Base-by-base conservation (phyloP, 2,888 invertebrate genomes). In the Nomada hirtipes region DNA sequence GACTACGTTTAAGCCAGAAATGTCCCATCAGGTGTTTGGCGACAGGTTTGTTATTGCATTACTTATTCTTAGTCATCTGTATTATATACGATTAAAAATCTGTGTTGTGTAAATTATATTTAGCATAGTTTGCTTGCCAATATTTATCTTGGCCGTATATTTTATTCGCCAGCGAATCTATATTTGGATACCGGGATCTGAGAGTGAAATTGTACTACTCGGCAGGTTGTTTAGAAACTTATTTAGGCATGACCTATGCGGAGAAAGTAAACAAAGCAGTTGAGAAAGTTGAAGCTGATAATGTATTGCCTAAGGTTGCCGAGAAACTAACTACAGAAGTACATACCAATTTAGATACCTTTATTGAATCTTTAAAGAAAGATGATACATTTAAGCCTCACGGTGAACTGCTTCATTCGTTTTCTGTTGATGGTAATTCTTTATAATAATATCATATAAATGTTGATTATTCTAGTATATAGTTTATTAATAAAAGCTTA, bases 1-100 rank as follows among this genome's bases (percentile, higher is more conserved):
- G 1, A 93, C 94, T 11, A 94, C 94, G 52, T 98, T 98, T 91
- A 95, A 95, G 53, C 98, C 98, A 0, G 96, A 96, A 75, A 98
- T 98, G 97, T 97, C 98, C 70, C 98, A 99, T 95, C 98, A 99
- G 94, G 96, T 98, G 76, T 98, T 98, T 94, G 98, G 98, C 7
- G 97, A 98, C 87, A 96, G 96, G 95, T 95, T 91, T 88, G 92
- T 72, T 44, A 18, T 53, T 69, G 0, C n/a, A 63, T 52, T 20
- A 60, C 57, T 36, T 67, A 29, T 69, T 71, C 10, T 18, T 69
- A 65, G n/a, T 18, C 18, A 20, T 69, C 18, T 47, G 0, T 44
- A 13, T 15, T 47, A 44, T 55, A 60, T 11, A 18, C 47, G 55
- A 13, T 29, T 20, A 47, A 47, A 59, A 59, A 26, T 36, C 36